Percentiles rank a stretch among this genome's conserved stretches.
Conservation (phyloP, 2,888 invertebrate genomes). For the Gastrophysa polygoni region DNA sequence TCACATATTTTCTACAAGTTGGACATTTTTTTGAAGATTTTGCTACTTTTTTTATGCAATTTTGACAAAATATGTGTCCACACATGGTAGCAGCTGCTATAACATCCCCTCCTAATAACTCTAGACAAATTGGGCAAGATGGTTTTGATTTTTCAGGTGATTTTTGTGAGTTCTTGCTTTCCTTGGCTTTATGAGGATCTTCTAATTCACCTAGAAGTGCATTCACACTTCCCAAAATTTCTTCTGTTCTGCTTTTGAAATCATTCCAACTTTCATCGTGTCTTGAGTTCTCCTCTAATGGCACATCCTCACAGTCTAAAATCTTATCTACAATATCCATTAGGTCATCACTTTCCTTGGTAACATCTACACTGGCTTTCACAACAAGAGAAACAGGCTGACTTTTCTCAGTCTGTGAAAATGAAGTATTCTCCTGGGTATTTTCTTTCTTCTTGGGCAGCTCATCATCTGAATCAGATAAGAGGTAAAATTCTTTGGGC, state of each 20-base stretch:
- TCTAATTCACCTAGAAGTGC: conserved; percentile 14
- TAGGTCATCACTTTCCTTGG: conserved; percentile 10
- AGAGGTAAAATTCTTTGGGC: conserved; percentile 15
- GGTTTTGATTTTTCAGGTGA: conserved; percentile 19
- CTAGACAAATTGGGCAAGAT: conserved; percentile 22
- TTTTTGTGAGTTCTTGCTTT: background rate
- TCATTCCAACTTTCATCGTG: conserved; percentile 19
- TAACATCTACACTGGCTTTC: background rate
- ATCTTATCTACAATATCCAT: conserved; percentile 22
- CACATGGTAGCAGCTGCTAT: conserved; percentile 19
- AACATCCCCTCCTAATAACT: conserved; percentile 11
- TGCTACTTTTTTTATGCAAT: conserved; percentile 15
- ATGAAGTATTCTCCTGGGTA: background rate
- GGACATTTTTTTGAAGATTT: conserved; percentile 19
- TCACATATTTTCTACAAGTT: conserved; percentile 22
- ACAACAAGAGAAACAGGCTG: background rate
- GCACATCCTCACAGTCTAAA: conserved; percentile 9
- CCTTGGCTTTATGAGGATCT: conserved; percentile 3
- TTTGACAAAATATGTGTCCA: conserved; percentile 25
- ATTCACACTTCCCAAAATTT: conserved; percentile 21
- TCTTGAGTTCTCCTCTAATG: conserved; percentile 3
- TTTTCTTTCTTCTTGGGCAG: background rate
- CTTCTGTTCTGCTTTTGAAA: conserved; percentile 18
- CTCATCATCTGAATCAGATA: conserved; percentile 24
- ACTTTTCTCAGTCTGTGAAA: background rate